Evolutionary conservation across 2,888 invertebrate genomes (phyloP), one percentile per base, ranked within the genome.

Genomic region (Anorthoa munda): DNA sequence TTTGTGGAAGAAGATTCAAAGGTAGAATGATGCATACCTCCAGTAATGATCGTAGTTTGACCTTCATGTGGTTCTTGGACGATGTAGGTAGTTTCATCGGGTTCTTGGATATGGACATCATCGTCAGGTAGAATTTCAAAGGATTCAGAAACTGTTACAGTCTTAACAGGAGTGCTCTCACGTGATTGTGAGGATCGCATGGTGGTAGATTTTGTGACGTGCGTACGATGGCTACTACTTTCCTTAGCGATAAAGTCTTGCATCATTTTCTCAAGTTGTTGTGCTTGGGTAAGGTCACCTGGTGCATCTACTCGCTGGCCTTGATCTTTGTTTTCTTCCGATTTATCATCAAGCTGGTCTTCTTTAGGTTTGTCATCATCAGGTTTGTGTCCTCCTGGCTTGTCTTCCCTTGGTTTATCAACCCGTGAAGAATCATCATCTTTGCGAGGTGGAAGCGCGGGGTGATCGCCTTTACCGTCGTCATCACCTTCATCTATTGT

Each of bases 171-270:
- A 50, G 88, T 88, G 18, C 76, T 77, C 83, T 92, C 90, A 50
- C 84, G 87, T 65, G 90, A 86, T 67, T 87, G 81, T 48, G 87
- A 83, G 7, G 84, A 81, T 2, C 80, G 84, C 15, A 76, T 17
- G 1, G 61, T 61, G 18, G 73, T 77, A 31, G 86, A 79, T 75
- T 72, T 81, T 21, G 83, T 76, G 0, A 82, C 66, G n/a, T 88
- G 82, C 13, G 86, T 79, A 7, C 60, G 68, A 4, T 70, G 70
- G 2, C 74, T 55, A n/a, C 76, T 81, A 73, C 89, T 85, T 87
- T 94, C 94, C 75, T 89, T 92, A 81, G 91, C 86, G 64, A 93
- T 90, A 50, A 93, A 93, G 58, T 94, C 92, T 82, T 91, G 85
- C 74, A 92, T 88, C 46, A 92, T 72, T 51, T 84, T 86, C 70